Evolutionary conservation across 2,888 invertebrate species (phyloP).

Genomic region (Drosophila neonasuta): DNA sequence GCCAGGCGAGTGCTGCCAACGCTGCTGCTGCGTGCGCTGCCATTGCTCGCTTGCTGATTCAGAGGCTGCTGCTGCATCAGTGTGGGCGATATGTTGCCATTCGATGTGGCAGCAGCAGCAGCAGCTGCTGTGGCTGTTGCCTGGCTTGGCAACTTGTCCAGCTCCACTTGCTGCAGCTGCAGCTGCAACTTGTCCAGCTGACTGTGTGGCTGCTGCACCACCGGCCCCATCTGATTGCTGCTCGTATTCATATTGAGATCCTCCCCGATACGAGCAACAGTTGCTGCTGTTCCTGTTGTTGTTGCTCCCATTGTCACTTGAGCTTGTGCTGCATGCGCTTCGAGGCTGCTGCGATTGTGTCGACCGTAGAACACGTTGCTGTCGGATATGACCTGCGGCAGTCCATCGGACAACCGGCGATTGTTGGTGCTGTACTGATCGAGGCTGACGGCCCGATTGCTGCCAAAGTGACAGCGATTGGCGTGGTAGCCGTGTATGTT

Average conservation of each 20-base stretch:
- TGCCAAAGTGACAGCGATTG: constrained; percentile 82
- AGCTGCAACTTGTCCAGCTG: constrained; percentile 10
- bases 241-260: constrained; percentile 71
- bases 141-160: constrained; percentile 28
- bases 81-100: constrained; percentile 78
- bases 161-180: constrained; percentile 38
- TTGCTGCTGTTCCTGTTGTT: not conserved
- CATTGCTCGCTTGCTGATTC: constrained; percentile 50
- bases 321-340: constrained; percentile 35
- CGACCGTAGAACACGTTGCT: constrained; percentile 82
- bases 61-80: constrained; percentile 27
- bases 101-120: constrained; percentile 55
- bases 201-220: constrained; percentile 38
- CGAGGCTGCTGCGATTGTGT: constrained; percentile 76
- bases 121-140: constrained; percentile 14
- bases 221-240: constrained; percentile 25
- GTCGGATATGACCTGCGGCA: constrained; percentile 82
- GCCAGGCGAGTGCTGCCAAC: constrained; percentile 66
- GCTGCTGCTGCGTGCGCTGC: constrained; percentile 49
- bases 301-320: not conserved
- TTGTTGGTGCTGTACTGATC: constrained; percentile 82
- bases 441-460: constrained; percentile 82
- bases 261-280: constrained; percentile 49
- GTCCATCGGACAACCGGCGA: constrained; percentile 81
- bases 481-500: constrained; percentile 82